Base-by-base conservation (phyloP, 2,888 invertebrate genomes). In the Euplexia lucipara region DNA sequence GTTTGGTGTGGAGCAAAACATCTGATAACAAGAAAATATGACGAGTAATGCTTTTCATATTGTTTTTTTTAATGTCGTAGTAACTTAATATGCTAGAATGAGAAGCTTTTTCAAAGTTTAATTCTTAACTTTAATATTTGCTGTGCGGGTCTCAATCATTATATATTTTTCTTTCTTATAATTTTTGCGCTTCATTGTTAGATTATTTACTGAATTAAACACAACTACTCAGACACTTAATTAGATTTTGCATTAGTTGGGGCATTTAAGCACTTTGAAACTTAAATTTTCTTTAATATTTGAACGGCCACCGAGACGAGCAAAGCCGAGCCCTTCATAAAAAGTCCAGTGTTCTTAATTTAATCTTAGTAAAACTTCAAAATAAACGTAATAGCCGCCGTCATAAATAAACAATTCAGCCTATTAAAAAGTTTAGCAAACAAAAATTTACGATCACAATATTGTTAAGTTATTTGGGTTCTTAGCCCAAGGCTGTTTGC, bases 391-490 rank as follows among this genome's bases (percentile, higher is more conserved):
- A 71, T 66, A 64, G 58, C 68, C 68, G 48, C 72, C 63, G 59
- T 68, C 76, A 75, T 77, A 78, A 77, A 80, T 81, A 75, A 80
- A 80, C 67, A 73, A 81, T 81, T 82, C 62, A 68, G 77, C 74
- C 70, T 80, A 82, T 82, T 82, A 70, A 79, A 83, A 79, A 83
- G 78, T 84, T 83, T 57, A 51, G 70, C 68, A 64, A 69, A 75
- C 70, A 79, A 83, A 73, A 78, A 79, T 71, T 74, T 78, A 70
- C 56, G 73, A 80, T 81, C 78, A 70, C 66, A 71, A 78, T 82
- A 78, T 79, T 81, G 69, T 63, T 77, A 76, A 77, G 66, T 79
- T 78, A 79, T 81, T 84, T 76, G 75, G 51, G 65, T 45, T 51
- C 39, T 70, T 39, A 49, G 61, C 42, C 16, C 48, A 70, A 61